phyloP scores from a whole-genome alignment of 2,888 invertebrate species.

The Eristalis arbustorum region DNA sequence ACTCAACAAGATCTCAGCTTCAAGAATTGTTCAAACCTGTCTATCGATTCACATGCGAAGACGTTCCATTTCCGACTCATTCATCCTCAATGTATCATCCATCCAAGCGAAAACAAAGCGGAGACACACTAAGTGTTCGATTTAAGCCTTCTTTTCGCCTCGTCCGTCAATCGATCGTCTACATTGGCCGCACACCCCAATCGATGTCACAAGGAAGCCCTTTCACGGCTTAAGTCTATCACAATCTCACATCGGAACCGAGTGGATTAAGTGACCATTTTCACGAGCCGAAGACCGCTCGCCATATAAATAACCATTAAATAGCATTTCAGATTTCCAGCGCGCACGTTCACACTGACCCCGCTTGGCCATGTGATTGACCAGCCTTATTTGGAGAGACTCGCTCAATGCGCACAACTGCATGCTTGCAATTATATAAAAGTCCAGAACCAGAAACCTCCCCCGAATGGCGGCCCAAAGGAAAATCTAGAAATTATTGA shows the following conservation, averaged over 20 bases:
- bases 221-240: conserved; percentile 32
- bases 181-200: background rate
- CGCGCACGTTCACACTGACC: background rate
- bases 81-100: background rate
- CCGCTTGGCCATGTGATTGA: background rate
- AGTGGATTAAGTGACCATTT: conserved; percentile 20
- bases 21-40: background rate
- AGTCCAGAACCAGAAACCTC: background rate
- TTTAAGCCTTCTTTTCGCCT: conserved; percentile 43
- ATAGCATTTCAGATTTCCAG: background rate
- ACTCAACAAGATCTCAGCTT: no score
- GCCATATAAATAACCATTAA: background rate
- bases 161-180: conserved; percentile 12
- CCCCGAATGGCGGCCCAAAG: background rate
- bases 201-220: conserved; percentile 55
- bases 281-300: background rate
- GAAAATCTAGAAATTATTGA: conserved; percentile 53
- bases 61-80: background rate
- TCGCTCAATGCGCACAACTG: conserved; percentile 27
- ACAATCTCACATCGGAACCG: conserved; percentile 25
- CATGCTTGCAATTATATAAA: conserved; percentile 56
- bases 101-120: background rate
- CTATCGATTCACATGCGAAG: background rate
- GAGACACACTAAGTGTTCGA: background rate
- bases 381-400: conserved; percentile 31